phyloP scores from a whole-genome alignment of 2,888 invertebrate genomes.

The Plebejus argus region DNA sequence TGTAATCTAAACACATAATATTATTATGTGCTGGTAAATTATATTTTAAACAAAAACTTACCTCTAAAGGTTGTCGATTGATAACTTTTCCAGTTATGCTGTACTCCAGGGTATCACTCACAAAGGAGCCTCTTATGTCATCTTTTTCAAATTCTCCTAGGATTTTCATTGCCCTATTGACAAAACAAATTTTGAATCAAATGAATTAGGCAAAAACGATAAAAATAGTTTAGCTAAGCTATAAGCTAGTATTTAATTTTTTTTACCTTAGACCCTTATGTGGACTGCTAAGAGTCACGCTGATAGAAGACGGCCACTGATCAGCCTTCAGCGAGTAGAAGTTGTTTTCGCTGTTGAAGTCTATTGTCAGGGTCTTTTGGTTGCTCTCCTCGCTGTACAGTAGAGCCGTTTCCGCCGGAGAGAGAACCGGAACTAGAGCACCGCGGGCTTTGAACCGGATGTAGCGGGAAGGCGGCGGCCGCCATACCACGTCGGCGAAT shows the following conservation, averaged over 20 bases:
- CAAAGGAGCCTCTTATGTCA: slow-evolving; percentile 63
- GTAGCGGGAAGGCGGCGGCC: slow-evolving; percentile 62
- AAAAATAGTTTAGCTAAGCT: too few relatives aligned
- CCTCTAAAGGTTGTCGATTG: slow-evolving; percentile 65
- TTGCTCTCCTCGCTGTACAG: slow-evolving; percentile 55
- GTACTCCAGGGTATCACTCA: slow-evolving; percentile 65
- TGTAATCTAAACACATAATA: too few relatives aligned
- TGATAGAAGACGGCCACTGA: slow-evolving; percentile 54
- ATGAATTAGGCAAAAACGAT: too few relatives aligned
- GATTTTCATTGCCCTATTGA: slow-evolving; percentile 65
- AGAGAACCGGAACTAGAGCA: slow-evolving; percentile 60
- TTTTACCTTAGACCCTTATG: slow-evolving; percentile 68
- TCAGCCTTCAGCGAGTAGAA: slow-evolving; percentile 69
- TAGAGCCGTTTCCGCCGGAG: slow-evolving; percentile 58
- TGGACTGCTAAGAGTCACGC: slow-evolving; percentile 63
- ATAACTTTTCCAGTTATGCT: slow-evolving; percentile 64
- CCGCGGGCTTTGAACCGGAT: slow-evolving; percentile 71
- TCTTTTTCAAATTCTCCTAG: slow-evolving; percentile 65
- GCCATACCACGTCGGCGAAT: slow-evolving; percentile 75
- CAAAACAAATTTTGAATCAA: slow-evolving; percentile 28
- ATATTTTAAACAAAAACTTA: slow-evolving; percentile 43
- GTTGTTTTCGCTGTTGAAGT: slow-evolving; percentile 55
- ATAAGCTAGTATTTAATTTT: slow-evolving; percentile 28
- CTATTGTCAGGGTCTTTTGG: slow-evolving; percentile 54
- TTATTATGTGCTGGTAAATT: too few relatives aligned